Conservation (phyloP, 2,113 vertebrate genomes). For the Carassius gibelio region DNA sequence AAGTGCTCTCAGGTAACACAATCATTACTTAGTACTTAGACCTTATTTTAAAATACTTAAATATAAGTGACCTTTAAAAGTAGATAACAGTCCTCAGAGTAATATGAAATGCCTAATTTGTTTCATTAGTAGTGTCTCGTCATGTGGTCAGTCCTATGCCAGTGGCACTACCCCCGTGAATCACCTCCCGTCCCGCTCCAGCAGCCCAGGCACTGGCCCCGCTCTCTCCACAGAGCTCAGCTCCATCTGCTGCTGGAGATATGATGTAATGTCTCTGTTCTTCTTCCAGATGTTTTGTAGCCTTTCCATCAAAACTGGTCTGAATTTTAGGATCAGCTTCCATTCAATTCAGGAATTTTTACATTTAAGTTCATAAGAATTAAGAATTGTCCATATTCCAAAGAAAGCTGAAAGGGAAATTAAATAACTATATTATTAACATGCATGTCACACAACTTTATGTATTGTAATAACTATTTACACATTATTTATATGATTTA, state of each 20-base stretch:
- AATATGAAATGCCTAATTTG: neutral
- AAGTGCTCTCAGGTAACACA: conserved; percentile 69
- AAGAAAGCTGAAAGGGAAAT: neutral
- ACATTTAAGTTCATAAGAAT: neutral
- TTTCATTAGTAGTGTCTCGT: conserved; percentile 65
- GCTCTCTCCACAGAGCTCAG: conserved; percentile 81
- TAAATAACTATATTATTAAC: neutral
- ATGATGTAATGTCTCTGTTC: conserved; percentile 74
- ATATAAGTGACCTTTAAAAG: neutral
- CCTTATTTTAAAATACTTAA: neutral
- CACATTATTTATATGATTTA: neutral
- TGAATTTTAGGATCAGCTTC: neutral
- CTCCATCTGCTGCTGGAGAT: conserved; percentile 84
- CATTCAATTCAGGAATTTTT: neutral
- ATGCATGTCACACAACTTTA: no score
- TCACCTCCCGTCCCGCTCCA: conserved; percentile 72
- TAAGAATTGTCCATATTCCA: neutral
- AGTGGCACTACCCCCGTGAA: conserved; percentile 63
- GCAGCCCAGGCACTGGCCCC: conserved; percentile 73
- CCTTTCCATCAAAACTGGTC: neutral
- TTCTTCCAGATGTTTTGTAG: neutral
- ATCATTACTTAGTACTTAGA: conserved; percentile 9
- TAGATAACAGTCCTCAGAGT: neutral
- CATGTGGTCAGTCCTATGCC: conserved; percentile 63
- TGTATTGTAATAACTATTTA: no score